Percentiles rank a stretch among this genome's conserved stretches.
Evolutionary conservation across 2,113 vertebrate species (phyloP).

Genomic region (Chaetorhynchus papuensis): DNA sequence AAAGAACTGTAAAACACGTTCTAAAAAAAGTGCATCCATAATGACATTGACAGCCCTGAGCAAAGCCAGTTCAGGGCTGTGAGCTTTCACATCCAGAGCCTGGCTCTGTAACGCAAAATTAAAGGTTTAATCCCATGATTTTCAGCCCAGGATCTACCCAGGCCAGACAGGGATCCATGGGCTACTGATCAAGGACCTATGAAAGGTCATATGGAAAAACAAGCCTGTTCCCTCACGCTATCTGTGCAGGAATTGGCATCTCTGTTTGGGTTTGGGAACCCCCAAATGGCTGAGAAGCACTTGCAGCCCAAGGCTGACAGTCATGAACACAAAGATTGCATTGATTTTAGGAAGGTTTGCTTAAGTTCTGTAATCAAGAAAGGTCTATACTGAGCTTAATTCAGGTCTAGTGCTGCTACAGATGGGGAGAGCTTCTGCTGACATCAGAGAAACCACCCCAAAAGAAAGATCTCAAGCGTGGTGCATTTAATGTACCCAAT

Average conservation of each 20-base stretch:
- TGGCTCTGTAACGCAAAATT: neutral
- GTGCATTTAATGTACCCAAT: neutral
- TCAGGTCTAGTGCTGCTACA: neutral
- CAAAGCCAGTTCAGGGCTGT: neutral
- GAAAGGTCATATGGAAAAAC: neutral
- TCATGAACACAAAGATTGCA: fast-evolving
- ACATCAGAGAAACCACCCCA: neutral
- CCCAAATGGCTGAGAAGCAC: neutral
- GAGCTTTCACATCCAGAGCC: neutral
- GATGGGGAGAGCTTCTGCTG: neutral
- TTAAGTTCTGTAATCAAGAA: neutral
- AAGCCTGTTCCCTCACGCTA: neutral
- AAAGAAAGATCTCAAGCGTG: neutral
- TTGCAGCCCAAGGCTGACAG: neutral
- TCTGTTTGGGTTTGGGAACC: neutral
- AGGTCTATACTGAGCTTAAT: neutral
- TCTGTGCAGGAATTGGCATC: neutral
- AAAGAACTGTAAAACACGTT: neutral
- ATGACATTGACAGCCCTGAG: neutral
- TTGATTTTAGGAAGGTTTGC: neutral
- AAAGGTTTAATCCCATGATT: neutral
- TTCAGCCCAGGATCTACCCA: neutral
- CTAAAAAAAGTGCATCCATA: neutral
- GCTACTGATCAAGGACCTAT: neutral
- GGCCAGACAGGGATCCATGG: neutral